Evolutionary conservation across 2,888 invertebrate species (phyloP), one percentile per base, ranked within the genome.

Genomic region (Thera obeliscata): DNA sequence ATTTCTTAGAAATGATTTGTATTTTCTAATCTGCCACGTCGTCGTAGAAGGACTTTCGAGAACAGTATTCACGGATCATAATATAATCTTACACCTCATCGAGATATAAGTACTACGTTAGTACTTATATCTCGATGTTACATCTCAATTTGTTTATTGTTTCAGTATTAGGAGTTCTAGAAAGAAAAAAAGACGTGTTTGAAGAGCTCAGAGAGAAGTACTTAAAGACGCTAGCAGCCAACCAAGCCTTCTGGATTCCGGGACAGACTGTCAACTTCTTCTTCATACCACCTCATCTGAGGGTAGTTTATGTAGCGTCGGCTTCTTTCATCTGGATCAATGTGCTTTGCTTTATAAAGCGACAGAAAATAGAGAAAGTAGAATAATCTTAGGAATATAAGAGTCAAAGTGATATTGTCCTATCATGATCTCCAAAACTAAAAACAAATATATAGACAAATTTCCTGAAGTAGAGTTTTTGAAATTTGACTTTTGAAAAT

Each of bases 251-350:
- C 86, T 98, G 98, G 98, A 84, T 98, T 50, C 98, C 98, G 0
- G 96, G 95, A 0, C 97, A 97, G 87, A 94, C 95, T 0, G 82
- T 97, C 43, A 98, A 98, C 87, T 98, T 98, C 87, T 84, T 94
- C 56, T 86, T 97, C 61, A 85, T 98, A 60, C 96, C 97, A 0
- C 94, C 97, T 0, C 88, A 95, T 61, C 94, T 96, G 67, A 94
- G 98, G 12, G 97, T 98, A 0, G 95, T 96, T 1, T 98, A 96
- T 80, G 96, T 98, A 38, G 96, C 97, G 0, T 89, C 95, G 0
- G 96, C 96, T 59, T 96, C 97, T 0, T 96, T 98, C 77, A 85
- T 96, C 36, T 98, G 98, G 98, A 96, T 97, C 67, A 98, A 98
- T 81, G 96, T 98, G 64, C 89, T 98, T 36, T 97, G 97, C 82